Base-by-base conservation (phyloP, 2,888 invertebrate genomes). In the Zootermopsis nevadensis region DNA sequence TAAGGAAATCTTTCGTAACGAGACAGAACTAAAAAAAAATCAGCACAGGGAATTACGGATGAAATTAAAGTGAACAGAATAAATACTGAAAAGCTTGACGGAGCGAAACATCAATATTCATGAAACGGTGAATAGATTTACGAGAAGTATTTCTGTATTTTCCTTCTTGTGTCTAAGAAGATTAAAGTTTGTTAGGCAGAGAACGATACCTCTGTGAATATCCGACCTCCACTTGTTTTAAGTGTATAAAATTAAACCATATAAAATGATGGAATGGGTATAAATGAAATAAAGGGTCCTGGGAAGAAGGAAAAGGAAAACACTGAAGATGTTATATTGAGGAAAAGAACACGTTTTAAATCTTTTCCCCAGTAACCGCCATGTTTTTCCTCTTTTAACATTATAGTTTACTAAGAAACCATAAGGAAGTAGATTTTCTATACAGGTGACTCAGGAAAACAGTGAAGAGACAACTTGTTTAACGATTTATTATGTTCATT, bases 401-500 rank as follows among this genome's bases (percentile, higher is more conserved):
- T 72, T 33, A 35, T 35, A 72, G 72, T 33, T 72, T 72, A 72
- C 72, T 24, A 72, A 15, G 6, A 72, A 35, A 24, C 66, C 24
- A 24, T 66, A 24, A 27, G 8, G 27, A 8, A 24, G 66, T 66
- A 66, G 66, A 15, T 66, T 66, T 66, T 24, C 12, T 66, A 24
- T 66, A 66, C n/a, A 24, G 72, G 24, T 31, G 72, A 35, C 1
- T 35, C 6, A 2, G 72, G 66, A 8, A n/a, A 8, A 72, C 22
- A 31, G 33, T 30, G 15, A 72, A 33, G 31, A 35, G 33, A 30
- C 10, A 72, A 72, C 72, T 72, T 72, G 72, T 72, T 30, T 72
- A 72, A 33, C 72, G 31, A 72, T 72, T 72, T 72, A 30, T 72
- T 72, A 33, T 72, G 72, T 72, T 72, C 24, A 15, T 72, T 27